Evolutionary conservation across 2,888 invertebrate species (phyloP), one percentile per base, ranked within the genome.

Genomic region (Ormyrus pomaceus): DNA sequence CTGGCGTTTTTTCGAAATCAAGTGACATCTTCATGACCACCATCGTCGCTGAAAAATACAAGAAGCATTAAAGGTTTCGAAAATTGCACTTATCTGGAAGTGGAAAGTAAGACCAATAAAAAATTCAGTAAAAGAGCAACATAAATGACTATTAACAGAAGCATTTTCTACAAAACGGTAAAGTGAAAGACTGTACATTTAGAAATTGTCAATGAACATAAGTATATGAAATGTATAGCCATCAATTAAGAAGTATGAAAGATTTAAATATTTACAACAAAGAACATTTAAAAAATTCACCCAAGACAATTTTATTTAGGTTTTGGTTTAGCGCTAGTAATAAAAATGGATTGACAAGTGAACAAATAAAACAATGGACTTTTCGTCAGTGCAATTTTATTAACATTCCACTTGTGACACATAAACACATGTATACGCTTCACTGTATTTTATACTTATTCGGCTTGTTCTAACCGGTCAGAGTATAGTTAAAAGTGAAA

Each of bases 11-110:
- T 10, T 59, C 59, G 34, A 8, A 1, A 6, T 50, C 11, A 5
- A 50, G 7, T 34, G 70, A n/a, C 46, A 64, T 64, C 61, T 71
- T 77, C 64, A 71, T 62, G 4, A 77, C 55, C 70, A 77, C 58
- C n/a, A 56, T 34, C 10, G 56, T 11, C 48, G 11, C 77, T 71
- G 45, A 5, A 70, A 56, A 77, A 71, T 34, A 34, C 34, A 34
- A 34, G 4, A 34, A 34, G 34, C 34, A 34, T 34, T 34, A 34
- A 34, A 34, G 4, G 4, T 34, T 34, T 34, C 34, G 3, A 34
- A 34, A 34, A 34, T 34, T 34, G 3, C 4, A 34, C 34, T 34
- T 34, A 4, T 34, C 34, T 34, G 2, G 34, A 34, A 34, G 19
- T 19, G 19, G 19, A 19, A 19, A 19, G 34, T 34, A 34, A 34